Evolutionary conservation across 2,113 vertebrate species (phyloP), one percentile per base, ranked within the genome.

Genomic region (Axis porcinus): DNA sequence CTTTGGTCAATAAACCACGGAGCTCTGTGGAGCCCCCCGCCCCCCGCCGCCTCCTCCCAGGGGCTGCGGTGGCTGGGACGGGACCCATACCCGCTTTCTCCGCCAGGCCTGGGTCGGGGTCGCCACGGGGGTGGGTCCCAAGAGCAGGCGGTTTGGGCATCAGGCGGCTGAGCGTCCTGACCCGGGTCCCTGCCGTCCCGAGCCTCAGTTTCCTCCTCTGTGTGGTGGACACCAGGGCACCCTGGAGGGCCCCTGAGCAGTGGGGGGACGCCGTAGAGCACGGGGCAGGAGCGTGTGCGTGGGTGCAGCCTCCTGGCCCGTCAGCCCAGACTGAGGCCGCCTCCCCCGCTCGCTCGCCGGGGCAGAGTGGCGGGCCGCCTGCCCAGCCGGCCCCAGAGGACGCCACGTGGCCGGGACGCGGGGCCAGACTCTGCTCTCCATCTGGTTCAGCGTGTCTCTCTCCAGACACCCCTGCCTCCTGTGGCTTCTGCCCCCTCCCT

Each of bases 1-100:
- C 96, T 96, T 97, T 97, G 98, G 98, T 98, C 98, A 98, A 99
- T 99, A 99, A 99, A 98, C 98, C 97, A 97, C 84, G 91, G 94
- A 97, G 98, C 98, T 98, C 93, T 54, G 96, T 97, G 97, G 97
- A 95, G 96, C 95, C 89, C 81, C 76, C 50, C 79, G 96, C 98
- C 96, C 97, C 96, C 97, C 2, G 97, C 90, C 43, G 95, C 94
- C 81, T 30, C 86, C 87, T 95, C 87, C 30, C n/a, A 40, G 52
- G 33, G 52, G 7, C 6, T 0, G 7, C 1, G 2, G 30, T 58
- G 27, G 90, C 60, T 91, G 54, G 7, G 11, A 21, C 5, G 3
- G 78, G 45, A 52, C 25, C 60, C 30, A 6, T 16, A 28, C 6
- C 16, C 5, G 6, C 28, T 40, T 43, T 43, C 21, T 64, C 16